These are phyloP conservation scores for Adoxophyes honmai DNA, from an alignment of 1,140 invertebrate genomes.

Conservation along the genomic window DNA sequence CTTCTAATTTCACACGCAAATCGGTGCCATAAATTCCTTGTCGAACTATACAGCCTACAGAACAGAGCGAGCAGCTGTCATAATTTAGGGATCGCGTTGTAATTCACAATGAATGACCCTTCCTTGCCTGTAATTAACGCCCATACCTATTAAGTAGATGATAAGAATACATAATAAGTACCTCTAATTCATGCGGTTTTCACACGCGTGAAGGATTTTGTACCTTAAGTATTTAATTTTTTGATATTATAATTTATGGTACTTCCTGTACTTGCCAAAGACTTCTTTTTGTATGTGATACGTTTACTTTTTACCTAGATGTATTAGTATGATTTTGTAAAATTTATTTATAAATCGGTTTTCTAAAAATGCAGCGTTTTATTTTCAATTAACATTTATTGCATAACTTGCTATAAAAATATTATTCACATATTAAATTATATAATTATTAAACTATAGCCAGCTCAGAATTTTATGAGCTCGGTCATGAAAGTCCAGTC, in stretches of 20 bases:
- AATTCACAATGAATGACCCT: no score
- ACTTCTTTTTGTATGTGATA: slow-evolving; percentile 71
- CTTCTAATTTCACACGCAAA: no score
- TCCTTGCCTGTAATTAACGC: slow-evolving; percentile 4
- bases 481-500: no score
- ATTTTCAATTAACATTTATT: slow-evolving; percentile 36
- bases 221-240: slow-evolving; percentile 18
- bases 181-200: not conserved
- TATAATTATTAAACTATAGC: not conserved
- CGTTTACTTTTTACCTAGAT: slow-evolving; percentile 60
- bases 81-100: no score
- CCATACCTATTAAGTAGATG: not conserved
- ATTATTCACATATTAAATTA: slow-evolving; percentile 15
- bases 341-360: slow-evolving; percentile 50
- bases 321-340: slow-evolving; percentile 28
- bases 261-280: slow-evolving; percentile 66
- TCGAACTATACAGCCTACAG: no score
- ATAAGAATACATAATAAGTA: slow-evolving; percentile 5
- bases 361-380: slow-evolving; percentile 25
- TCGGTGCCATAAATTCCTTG: no score
- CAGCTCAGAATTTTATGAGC: no score
- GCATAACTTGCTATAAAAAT: slow-evolving; percentile 30
- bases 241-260: slow-evolving; percentile 22
- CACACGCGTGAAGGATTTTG: slow-evolving; percentile 2
- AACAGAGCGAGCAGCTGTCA: no score